A percentile compares a stretch with the other conserved stretches of the same genome.
These are phyloP conservation scores for Galemys pyrenaicus DNA, from an alignment of 2,113 vertebrate genomes.

Conservation along the genomic window DNA sequence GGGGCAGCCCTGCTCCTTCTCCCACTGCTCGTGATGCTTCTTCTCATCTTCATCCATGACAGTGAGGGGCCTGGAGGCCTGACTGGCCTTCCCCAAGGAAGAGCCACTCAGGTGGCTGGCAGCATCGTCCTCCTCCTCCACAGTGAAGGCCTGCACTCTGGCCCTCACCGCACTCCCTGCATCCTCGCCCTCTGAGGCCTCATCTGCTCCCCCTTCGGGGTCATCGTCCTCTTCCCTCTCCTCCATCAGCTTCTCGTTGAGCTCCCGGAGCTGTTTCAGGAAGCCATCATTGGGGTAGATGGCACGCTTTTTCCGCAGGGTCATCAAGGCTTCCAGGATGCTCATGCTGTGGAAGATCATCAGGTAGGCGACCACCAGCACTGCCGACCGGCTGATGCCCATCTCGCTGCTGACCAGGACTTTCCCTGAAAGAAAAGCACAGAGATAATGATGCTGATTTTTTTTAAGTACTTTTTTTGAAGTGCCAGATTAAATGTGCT, in stretches of 20 bases:
- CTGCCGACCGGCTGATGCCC: slow-evolving; percentile 94
- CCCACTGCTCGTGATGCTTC: slow-evolving; percentile 77
- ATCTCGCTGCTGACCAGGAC: slow-evolving; percentile 97
- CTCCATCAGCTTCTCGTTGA: slow-evolving; percentile 94
- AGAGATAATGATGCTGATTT: background rate
- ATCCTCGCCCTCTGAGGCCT: slow-evolving; percentile 83
- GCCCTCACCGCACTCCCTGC: slow-evolving; percentile 81
- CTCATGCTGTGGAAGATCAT: slow-evolving; percentile 98
- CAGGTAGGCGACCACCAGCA: slow-evolving; percentile 95
- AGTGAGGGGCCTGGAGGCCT: slow-evolving; percentile 83
- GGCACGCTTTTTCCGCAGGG: slow-evolving; percentile 92
- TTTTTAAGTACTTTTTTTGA: background rate
- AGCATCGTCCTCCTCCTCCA: slow-evolving; percentile 91
- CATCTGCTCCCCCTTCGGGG: slow-evolving; percentile 69
- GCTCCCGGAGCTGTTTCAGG: slow-evolving; percentile 94
- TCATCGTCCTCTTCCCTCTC: slow-evolving; percentile 87
- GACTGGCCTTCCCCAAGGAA: slow-evolving; percentile 80
- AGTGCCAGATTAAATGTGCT: background rate
- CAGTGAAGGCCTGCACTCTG: slow-evolving; percentile 84
- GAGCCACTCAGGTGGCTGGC: slow-evolving; percentile 88
- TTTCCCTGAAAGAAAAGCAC: slow-evolving; percentile 88
- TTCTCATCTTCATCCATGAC: slow-evolving; percentile 84
- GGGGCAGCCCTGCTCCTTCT: slow-evolving; percentile 75
- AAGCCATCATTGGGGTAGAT: slow-evolving; percentile 96
- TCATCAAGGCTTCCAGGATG: slow-evolving; percentile 92